Conservation (phyloP, 2,888 invertebrate genomes). For the Mystacides longicornis region DNA sequence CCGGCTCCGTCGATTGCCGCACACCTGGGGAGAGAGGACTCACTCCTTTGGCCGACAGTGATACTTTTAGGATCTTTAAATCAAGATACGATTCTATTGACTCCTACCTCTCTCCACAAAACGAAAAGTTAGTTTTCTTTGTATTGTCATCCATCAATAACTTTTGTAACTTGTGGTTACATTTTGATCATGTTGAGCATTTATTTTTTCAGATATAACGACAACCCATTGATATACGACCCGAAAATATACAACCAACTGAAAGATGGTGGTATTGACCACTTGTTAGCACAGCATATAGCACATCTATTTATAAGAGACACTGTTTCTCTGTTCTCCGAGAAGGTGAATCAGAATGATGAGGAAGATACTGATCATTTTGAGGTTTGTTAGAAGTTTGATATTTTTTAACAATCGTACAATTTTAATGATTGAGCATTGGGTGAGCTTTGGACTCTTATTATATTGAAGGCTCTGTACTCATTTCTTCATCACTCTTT, state of each 20-base stretch:
- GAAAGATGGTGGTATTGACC: conserved; percentile 84
- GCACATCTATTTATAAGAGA: conserved; percentile 98
- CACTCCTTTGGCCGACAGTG: conserved; percentile 58
- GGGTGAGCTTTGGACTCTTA: too few species aligned
- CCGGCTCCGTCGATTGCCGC: conserved; percentile 92
- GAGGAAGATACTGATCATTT: conserved; percentile 94
- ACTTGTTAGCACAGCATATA: conserved; percentile 86
- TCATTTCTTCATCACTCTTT: too few species aligned
- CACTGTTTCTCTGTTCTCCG: conserved; percentile 89
- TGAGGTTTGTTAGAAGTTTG: conserved; percentile 79
- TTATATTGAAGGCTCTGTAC: too few species aligned
- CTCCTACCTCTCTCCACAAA: conserved; percentile 86
- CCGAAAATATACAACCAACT: conserved; percentile 74
- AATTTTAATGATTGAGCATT: too few species aligned
- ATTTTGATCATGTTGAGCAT: too few species aligned
- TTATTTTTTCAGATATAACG: conserved; percentile 65
- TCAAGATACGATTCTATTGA: conserved; percentile 97
- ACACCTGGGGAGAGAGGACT: conserved; percentile 87
- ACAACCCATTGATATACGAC: conserved; percentile 85
- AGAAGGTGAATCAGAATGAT: conserved; percentile 92
- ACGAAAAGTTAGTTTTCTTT: conserved; percentile 52
- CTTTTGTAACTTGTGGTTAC: too few species aligned
- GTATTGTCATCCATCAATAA: too few species aligned
- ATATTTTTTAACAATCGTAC: too few species aligned
- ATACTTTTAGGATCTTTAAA: conserved; percentile 81